A percentile compares a stretch with the other conserved stretches of the same genome.
These are phyloP conservation scores for Bos taurus DNA, from an alignment of 2,113 vertebrate species.

Conservation along the genomic window ARS-UCD2.0 NC_037333.1:95724001-95724500, in stretches of 20 bases:
- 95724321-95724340: no score
- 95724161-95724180: background rate
- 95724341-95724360: no score
- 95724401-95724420: background rate
- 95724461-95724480: background rate
- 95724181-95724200: background rate
- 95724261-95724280: background rate
- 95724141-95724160: background rate
- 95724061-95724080: background rate
- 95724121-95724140: background rate
- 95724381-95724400: background rate
- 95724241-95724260: background rate
- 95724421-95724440: background rate
- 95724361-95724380: background rate
- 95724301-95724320: no score
- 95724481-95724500: background rate
- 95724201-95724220: background rate
- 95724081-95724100: background rate
- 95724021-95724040: background rate
- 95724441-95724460: background rate
- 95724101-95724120: background rate
- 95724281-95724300: background rate
- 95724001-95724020: background rate
- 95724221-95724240: background rate
- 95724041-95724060: background rate